Conservation (phyloP, 2,113 vertebrate genomes). For the Podilymbus podiceps region DNA sequence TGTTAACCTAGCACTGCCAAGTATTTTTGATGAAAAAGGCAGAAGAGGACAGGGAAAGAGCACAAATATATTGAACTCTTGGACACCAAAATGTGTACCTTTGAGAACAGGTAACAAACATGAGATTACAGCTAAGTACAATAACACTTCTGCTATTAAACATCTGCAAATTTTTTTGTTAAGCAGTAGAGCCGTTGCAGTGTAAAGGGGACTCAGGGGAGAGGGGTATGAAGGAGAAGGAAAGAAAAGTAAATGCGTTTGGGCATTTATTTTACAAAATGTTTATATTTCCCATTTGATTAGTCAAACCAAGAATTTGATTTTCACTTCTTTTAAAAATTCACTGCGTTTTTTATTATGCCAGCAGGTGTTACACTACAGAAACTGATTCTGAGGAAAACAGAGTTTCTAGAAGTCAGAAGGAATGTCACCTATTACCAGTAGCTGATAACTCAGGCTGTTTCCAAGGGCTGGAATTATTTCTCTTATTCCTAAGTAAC, state of each 20-base stretch:
- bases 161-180: not conserved
- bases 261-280: not conserved
- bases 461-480: slow-evolving; percentile 28
- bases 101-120: not conserved
- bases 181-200: not conserved
- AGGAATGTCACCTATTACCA: not conserved
- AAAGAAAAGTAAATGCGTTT: not conserved
- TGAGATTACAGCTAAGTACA: not conserved
- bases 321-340: not conserved
- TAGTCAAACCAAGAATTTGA: not conserved
- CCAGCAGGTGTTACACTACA: slow-evolving; percentile 45
- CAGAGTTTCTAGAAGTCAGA: slow-evolving; percentile 40
- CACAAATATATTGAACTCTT: not conserved
- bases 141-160: not conserved
- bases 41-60: too few relatives aligned
- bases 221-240: not conserved
- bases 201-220: fast-evolving
- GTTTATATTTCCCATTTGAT: not conserved
- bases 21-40: not conserved
- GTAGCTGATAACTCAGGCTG: slow-evolving; percentile 17
- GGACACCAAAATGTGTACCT: not conserved
- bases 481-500: slow-evolving; percentile 25
- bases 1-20: too few relatives aligned
- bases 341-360: slow-evolving; percentile 44
- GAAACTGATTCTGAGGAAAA: slow-evolving; percentile 56